phyloP scores from a whole-genome alignment of 1,140 invertebrate species.

The Notospermus geniculatus region DNA sequence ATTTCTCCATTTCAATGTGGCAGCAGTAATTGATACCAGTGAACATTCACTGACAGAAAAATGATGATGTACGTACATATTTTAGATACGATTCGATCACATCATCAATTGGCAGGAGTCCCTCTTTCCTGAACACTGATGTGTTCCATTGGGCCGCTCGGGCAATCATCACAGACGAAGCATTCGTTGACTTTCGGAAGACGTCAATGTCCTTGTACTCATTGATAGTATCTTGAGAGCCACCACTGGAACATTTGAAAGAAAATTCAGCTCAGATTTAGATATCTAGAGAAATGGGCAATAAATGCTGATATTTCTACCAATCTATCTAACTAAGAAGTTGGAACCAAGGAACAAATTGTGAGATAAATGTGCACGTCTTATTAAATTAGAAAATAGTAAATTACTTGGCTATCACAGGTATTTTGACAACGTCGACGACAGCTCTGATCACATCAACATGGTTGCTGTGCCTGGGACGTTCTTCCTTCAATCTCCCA shows the following conservation, averaged over 20 bases:
- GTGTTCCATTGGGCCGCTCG: conserved; percentile 90
- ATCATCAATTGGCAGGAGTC: conserved; percentile 70
- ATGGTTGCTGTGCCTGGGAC: conserved; percentile 79
- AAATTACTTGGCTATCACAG: conserved; percentile 91
- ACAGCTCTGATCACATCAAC: conserved; percentile 75
- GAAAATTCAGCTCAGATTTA: too few species aligned
- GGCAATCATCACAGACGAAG: conserved; percentile 92
- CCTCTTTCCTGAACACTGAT: conserved; percentile 77
- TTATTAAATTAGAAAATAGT: conserved; percentile 10
- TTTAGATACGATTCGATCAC: conserved; percentile 69
- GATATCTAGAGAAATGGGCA: too few species aligned
- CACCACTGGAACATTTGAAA: conserved; percentile 74
- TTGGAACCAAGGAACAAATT: too few species aligned
- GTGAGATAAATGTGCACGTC: too few species aligned
- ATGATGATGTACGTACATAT: conserved; percentile 50
- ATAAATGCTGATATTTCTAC: background rate
- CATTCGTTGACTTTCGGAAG: conserved; percentile 77
- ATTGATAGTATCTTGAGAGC: conserved; percentile 77
- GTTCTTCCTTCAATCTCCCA: conserved; percentile 74
- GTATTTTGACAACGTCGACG: conserved; percentile 73
- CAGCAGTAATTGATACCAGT: too few species aligned
- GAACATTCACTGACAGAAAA: background rate
- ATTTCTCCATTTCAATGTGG: too few species aligned
- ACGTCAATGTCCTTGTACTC: conserved; percentile 70
- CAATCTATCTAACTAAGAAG: too few species aligned